A percentile compares a stretch with the other conserved stretches of the same genome.
These are phyloP conservation scores for Stenichneumon culpator DNA, from an alignment of 2,888 invertebrate species.

Conservation along the genomic window DNA sequence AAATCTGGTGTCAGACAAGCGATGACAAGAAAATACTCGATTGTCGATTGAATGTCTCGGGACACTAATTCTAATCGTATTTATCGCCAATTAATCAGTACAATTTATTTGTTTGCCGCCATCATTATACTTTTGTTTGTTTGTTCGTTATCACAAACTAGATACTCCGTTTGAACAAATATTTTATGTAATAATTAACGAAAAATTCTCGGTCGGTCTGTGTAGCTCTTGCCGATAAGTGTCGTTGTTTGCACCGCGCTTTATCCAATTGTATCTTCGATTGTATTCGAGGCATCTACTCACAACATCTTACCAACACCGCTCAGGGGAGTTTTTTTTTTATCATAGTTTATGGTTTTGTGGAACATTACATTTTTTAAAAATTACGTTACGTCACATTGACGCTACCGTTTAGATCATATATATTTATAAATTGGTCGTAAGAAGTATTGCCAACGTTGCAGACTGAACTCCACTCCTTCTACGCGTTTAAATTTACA, in stretches of 20 bases:
- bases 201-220: conserved; percentile 5
- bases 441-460: conserved; percentile 61
- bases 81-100: conserved; percentile 51
- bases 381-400: conserved; percentile 56
- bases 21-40: conserved; percentile 42
- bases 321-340: conserved; percentile 23
- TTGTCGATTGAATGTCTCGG: conserved; percentile 37
- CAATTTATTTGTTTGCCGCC: conserved; percentile 42
- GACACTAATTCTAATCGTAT: conserved; percentile 56
- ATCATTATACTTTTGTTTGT: neutral
- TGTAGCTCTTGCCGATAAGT: conserved; percentile 7
- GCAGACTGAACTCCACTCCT: conserved; percentile 54
- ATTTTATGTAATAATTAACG: conserved; percentile 3
- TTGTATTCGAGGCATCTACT: conserved; percentile 38
- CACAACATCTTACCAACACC: conserved; percentile 26
- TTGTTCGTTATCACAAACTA: conserved; percentile 3
- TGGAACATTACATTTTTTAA: conserved; percentile 44
- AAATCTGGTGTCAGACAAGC: conserved; percentile 42
- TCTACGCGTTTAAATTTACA: conserved; percentile 44
- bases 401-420: conserved; percentile 48
- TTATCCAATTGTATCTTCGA: conserved; percentile 10
- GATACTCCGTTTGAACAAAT: conserved; percentile 41
- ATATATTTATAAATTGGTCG: conserved; percentile 43
- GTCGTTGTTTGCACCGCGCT: conserved; percentile 33
- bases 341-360: conserved; percentile 41